Base-by-base conservation (phyloP, 2,888 invertebrate species). In the Odontocolon sp. region DNA sequence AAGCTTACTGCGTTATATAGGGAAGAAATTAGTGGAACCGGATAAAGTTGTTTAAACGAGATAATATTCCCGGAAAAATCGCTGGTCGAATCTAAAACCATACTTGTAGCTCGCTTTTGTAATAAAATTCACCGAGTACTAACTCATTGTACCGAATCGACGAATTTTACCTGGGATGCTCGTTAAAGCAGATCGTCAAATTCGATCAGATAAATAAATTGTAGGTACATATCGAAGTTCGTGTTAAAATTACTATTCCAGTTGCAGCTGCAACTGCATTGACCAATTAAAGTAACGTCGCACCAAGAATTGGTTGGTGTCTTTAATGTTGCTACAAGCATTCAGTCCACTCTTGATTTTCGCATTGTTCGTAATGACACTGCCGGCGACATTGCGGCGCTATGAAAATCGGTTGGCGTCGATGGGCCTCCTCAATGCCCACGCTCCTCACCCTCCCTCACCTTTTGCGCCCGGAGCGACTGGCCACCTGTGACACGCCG, bases 271-370 rank as follows among this genome's bases (percentile, higher is more conserved):
- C 64, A 11, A 42, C 23, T 18, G 4, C 9, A 33, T 70, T n/a
- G 31, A 28, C 36, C 31, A 64, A 66, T 66, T 70, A 66, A 14
- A 31, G 36, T 18, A 38, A 52, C 36, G 52, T 38, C 64, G 31
- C 36, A 71, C 68, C 68, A 54, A 36, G 64, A 52, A 61, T 73
- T 61, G 54, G 76, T 79, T 77, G 79, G 69, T 79, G 50, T 63
- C 26, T 56, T 23, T 66, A 77, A 70, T 79, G 77, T 21, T 70
- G 23, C n/a, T 47, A 67, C 77, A 74, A 77, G 63, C 68, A 50
- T 57, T 21, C 28, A 28, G 40, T 38, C 11, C 21, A 56, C n/a
- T n/a, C 26, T 36, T 11, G 9, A 56, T 56, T 23, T 14, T 47
- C 40, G 47, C 14, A 66, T 79, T 72, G 69, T 69, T 67, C 38